Conservation (phyloP, 2,797 vertebrate genomes). For the Syndactyla subalaris region DNA sequence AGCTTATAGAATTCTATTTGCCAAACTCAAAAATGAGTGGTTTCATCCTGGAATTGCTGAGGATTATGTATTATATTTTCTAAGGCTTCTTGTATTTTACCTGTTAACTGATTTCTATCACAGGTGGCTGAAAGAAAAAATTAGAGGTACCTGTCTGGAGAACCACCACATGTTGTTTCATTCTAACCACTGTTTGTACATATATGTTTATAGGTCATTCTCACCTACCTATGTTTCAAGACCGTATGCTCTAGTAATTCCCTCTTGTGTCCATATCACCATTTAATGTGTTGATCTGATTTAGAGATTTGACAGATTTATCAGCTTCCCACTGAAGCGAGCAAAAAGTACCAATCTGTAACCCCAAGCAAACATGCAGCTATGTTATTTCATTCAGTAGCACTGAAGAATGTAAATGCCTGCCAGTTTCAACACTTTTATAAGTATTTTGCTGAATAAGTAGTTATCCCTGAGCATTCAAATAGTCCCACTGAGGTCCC, state of each 20-base stretch:
- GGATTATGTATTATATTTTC: neutral
- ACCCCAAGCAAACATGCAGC: neutral
- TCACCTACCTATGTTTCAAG: neutral
- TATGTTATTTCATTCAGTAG: neutral
- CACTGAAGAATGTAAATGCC: neutral
- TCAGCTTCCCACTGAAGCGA: neutral
- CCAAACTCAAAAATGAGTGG: neutral
- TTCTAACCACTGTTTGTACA: neutral
- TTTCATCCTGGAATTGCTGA: neutral
- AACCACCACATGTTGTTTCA: neutral
- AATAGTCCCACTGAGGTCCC: neutral
- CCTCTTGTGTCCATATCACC: neutral
- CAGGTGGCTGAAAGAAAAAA: neutral
- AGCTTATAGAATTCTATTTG: neutral
- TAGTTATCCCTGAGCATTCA: neutral
- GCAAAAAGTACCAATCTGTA: neutral
- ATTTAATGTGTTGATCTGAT: neutral
- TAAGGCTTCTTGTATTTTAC: neutral
- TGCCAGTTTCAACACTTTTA: neutral
- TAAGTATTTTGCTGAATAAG: neutral
- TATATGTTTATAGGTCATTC: neutral
- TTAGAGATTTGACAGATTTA: slow-evolving; percentile 21
- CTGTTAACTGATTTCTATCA: neutral
- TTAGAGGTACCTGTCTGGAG: neutral
- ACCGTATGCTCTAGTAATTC: neutral